Base-by-base conservation (phyloP, 2,888 invertebrate genomes). In the Stramonita haemastoma region DNA sequence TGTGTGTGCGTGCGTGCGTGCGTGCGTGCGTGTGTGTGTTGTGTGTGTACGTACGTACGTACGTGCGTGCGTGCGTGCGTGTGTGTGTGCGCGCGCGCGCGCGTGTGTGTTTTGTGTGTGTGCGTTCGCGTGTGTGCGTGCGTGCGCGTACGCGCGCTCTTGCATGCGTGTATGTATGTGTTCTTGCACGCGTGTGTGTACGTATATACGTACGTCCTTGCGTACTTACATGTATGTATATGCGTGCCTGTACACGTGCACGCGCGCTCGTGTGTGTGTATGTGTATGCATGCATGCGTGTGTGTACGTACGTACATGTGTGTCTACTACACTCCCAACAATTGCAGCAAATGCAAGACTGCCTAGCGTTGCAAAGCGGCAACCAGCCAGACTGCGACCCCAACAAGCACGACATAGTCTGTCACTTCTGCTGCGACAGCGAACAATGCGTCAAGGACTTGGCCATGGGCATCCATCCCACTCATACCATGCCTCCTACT, bases 401-500 rank as follows among this genome's bases (percentile, higher is more conserved):
- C 84, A 84, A 84, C 84, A 84, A 57, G 46, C 84, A 84, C 84
- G 84, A 84, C 84, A 46, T n/a, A 1, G 17, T 84, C 57, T 84
- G 84, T 57, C 84, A 84, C 84, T 84, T 56, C 57, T 84, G 84
- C 57, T 84, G 84, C 29, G 5, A n/a, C 26, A 29, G 46, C n/a
- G 57, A 56, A 29, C 84, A 84, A 57, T 84, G 84, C 29, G 57
- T 84, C 57, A 56, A 17, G 57, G 57, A 84, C 84, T 57, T 84
- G n/a, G 84, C 84, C 46, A 11, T 4, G 15, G 84, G 84, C 2
- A n/a, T 57, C 57, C 22, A 17, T 0, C 84, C 84, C 57, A 5
- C 6, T 13, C 46, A 6, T 15, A 36, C 36, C 36, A 36, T 22
- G 19, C 36, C 34, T 17, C 1, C 81, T 1, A 19, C 13, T 19